These are phyloP conservation scores for Cynaeus angustus DNA, from an alignment of 2,888 invertebrate species.

Conservation along the genomic window DNA sequence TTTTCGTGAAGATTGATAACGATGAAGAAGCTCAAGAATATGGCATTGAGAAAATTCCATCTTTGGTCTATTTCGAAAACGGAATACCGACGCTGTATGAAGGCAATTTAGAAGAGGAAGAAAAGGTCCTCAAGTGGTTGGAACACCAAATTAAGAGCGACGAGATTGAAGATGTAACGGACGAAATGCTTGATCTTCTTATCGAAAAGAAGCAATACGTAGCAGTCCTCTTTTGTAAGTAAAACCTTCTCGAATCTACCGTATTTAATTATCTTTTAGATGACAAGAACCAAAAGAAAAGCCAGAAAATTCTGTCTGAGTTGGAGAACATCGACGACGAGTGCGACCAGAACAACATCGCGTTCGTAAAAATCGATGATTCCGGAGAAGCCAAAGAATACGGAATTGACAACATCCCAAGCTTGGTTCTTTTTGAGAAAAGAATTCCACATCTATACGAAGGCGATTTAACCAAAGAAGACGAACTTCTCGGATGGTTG, in stretches of 20 bases:
- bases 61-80: constrained; percentile 86
- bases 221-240: constrained; percentile 93
- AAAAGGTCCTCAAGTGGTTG: constrained; percentile 90
- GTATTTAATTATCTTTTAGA: constrained; percentile 74
- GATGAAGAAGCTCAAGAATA: constrained; percentile 92
- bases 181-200: constrained; percentile 94
- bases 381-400: constrained; percentile 92
- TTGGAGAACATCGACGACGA: constrained; percentile 95
- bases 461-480: constrained; percentile 89
- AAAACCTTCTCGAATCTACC: neutral
- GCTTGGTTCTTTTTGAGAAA: constrained; percentile 83
- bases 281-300: constrained; percentile 93
- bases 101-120: constrained; percentile 92
- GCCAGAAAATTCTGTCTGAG: constrained; percentile 87
- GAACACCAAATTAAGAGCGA: constrained; percentile 89
- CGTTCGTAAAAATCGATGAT: constrained; percentile 93
- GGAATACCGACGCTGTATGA: constrained; percentile 84
- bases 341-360: constrained; percentile 93
- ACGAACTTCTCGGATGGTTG: constrained; percentile 91
- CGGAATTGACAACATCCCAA: constrained; percentile 88
- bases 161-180: constrained; percentile 95
- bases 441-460: constrained; percentile 78
- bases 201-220: constrained; percentile 91
- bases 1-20: constrained; percentile 95
- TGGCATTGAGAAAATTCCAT: constrained; percentile 91